These are phyloP conservation scores for Triplophysa yarkandensis DNA, from an alignment of 2,797 vertebrate species.

Conservation along the genomic window DNA sequence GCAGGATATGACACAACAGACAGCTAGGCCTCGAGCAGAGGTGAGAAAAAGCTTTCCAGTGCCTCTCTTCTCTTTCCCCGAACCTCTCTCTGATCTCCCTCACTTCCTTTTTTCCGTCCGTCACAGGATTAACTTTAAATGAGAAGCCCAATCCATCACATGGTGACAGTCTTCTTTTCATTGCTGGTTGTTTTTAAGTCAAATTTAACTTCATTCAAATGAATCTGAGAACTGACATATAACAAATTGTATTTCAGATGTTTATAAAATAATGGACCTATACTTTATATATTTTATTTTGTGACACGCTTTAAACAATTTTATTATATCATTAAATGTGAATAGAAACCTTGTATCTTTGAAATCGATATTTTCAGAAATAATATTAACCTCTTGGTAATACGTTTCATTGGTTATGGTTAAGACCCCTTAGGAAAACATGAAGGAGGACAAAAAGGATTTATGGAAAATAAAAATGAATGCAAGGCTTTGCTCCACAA, in stretches of 20 bases:
- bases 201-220: neutral
- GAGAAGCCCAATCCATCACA: neutral
- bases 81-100: neutral
- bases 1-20: constrained; percentile 28
- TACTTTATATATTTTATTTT: neutral
- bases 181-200: neutral
- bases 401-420: too few relatives aligned
- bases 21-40: constrained; percentile 26
- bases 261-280: neutral
- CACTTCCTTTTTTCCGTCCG: neutral
- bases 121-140: neutral
- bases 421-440: too few relatives aligned
- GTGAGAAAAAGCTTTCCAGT: constrained; percentile 1
- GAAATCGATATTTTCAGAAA: too few relatives aligned
- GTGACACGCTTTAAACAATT: neutral
- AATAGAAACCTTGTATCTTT: too few relatives aligned
- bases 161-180: neutral
- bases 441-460: too few relatives aligned
- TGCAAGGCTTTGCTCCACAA: too few relatives aligned
- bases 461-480: too few relatives aligned
- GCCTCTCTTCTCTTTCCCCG: neutral
- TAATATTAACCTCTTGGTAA: too few relatives aligned
- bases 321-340: neutral
- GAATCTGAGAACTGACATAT: neutral
- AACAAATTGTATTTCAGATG: too few relatives aligned